Evolutionary conservation across 2,888 invertebrate genomes (phyloP), one percentile per base, ranked within the genome.

Genomic region (Trichogramma evanescens): DNA sequence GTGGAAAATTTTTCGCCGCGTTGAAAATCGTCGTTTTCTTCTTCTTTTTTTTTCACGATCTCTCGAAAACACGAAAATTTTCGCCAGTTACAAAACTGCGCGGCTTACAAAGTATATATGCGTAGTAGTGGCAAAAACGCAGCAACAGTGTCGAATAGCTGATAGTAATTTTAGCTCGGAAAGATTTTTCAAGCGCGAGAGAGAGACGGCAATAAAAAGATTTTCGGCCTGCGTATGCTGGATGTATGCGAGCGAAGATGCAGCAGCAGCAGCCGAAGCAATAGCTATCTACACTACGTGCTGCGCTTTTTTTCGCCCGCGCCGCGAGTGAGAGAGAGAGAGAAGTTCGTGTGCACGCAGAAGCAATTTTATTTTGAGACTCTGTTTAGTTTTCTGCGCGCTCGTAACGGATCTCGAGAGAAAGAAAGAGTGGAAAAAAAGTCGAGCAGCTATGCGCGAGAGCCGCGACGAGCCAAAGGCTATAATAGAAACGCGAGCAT

Each of bases 321-420:
- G 42, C 41, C 5, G 53, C 53, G 13, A 6, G 40, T 26, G 43
- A 51, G 54, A 52, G 51, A 51, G 54, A 52, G 51, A 57, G 13
- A 62, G 59, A 53, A 49, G 48, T 61, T 65, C 65, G 54, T 57
- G 62, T 65, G 65, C 61, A 64, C 61, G 64, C 60, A 59, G 60
- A 57, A 65, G 60, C 57, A 56, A 58, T 26, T 26, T 26, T 26
- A 60, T 62, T 65, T 66, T 65, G 67, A 63, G 67, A 66, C 63
- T 69, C 72, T 73, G 73, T 71, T 76, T 77, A 76, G 76, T 76
- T 76, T 76, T 73, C 72, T 74, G 75, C 74, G 72, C 74, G 74
- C 75, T 75, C 74, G 72, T 72, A 9, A 9, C 43, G 26, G 54
- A 58, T 54, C 9, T 2, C 10, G 48, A 48, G 56, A 42, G n/a